Base-by-base conservation (phyloP, 1,140 invertebrate genomes). In the Panagrolaimus sp. region DNA sequence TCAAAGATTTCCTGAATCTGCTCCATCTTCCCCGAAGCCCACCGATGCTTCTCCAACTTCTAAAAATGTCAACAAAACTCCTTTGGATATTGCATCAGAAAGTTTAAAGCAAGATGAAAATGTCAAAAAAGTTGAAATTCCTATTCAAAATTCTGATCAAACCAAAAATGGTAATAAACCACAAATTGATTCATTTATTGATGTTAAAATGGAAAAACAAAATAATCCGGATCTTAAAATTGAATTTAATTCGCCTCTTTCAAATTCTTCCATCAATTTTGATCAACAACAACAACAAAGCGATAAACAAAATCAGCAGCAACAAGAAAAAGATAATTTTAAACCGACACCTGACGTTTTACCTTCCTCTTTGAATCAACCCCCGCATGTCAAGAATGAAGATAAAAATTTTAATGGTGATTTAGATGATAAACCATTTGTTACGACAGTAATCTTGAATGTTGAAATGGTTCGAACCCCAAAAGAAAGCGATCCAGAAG, bases 391-490 rank as follows among this genome's bases (percentile, higher is more conserved):
- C 52, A 58, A 38, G 32, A 38, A 38, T 38, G 32, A 38, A 38
- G 32, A 38, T 38, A 38, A 38, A 38, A 38, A 7, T 7, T 38
- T 38, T 7, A 38, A 38, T 38, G 32, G 32, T 38, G 32, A 38
- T 38, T 38, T 38, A 7, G 32, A 38, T 38, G 32, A 38, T 38
- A 38, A 7, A 38, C 32, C 32, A 58, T 58, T 58, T 21, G 28
- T 58, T 58, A 58, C 52, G 10, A 21, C 21, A 26, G 52, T 28
- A 58, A 58, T 58, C 8, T 17, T 58, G 17, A 58, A 58, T 58
- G 52, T 58, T 58, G 52, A 58, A 28, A 58, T 58, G 52, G 52
- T 58, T 12, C 52, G 52, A 58, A 28, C 21, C 14, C 52, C 52
- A 58, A 58, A 58, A 17, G 52, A 58, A 58, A 3, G 14, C 15